A percentile compares a stretch with the other conserved stretches of the same genome.
Conservation (phyloP, 2,888 invertebrate species). For the Teleiodes luculella region DNA sequence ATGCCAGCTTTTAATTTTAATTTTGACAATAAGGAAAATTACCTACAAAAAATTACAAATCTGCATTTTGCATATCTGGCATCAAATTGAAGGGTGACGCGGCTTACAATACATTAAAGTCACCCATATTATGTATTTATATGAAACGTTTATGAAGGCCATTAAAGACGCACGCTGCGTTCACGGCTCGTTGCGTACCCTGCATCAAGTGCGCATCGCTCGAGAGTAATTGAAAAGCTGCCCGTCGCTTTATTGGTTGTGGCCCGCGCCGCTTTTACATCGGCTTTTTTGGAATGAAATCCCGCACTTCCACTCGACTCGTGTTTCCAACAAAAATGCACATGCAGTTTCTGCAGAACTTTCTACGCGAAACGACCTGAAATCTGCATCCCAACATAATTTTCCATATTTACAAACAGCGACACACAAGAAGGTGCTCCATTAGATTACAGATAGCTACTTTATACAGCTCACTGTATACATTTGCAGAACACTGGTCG, state of each 20-base stretch:
- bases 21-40: not conserved
- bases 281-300: constrained; percentile 11
- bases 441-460: constrained; percentile 8
- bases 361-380: constrained; percentile 1
- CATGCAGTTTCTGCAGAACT: constrained; percentile 4
- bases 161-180: not conserved
- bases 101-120: too few species aligned
- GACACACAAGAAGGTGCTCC: constrained; percentile 1
- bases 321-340: constrained; percentile 1
- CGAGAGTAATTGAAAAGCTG: constrained; percentile 10
- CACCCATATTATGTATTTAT: too few species aligned
- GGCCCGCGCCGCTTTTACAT: constrained; percentile 10
- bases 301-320: not conserved
- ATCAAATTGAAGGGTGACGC: too few species aligned
- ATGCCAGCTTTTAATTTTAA: not conserved
- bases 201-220: constrained; percentile 6
- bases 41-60: too few species aligned
- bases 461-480: constrained; percentile 2
- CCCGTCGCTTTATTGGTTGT: constrained; percentile 8
- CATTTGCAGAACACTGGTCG: constrained; percentile 9
- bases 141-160: too few species aligned
- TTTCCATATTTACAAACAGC: constrained; percentile 6
- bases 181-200: constrained; percentile 5
- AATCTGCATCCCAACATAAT: constrained; percentile 7
- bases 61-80: too few species aligned